Evolutionary conservation across 1,140 invertebrate species (phyloP), one percentile per base, ranked within the genome.

Genomic region (Megathymus violae): DNA sequence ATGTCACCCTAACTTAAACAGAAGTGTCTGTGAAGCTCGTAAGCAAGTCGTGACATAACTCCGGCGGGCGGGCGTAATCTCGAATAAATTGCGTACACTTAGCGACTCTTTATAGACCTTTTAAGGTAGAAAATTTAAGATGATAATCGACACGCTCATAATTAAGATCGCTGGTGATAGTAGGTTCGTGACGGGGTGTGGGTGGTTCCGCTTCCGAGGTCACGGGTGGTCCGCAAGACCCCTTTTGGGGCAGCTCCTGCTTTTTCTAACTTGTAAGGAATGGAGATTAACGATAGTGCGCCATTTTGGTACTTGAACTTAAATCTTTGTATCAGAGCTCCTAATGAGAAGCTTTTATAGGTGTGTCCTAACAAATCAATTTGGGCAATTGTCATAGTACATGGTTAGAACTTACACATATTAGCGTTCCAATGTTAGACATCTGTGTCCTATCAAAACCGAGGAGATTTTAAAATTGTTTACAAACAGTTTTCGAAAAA

Each of bases 41-140:
- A 75, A 70, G 64, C 71, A 51, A 78, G 78, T 90, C 88, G 88
- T 90, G 88, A 89, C 85, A 88, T 82, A 84, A 84, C 76, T 76
- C 61, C 65, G 65, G 56, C 75, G 70, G 74, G 80, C 73, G 75
- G 74, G 75, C 71, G 80, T 82, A 90, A 89, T 90, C 88, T 89
- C 68, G 79, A 73, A 88, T 88, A 89, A 86, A 88, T 88, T 90
- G 84, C 85, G 85, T 91, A 89, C 78, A 85, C 80, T 88, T 82
- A 82, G 82, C 71, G 80, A 84, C 86, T 87, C 84, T 89, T 90
- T 91, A 90, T 85, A 85, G 82, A 89, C 86, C 85, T 88, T 89
- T 89, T 91, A 89, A 84, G 86, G 86, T 80, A 89, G 81, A 86
- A 84, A 88, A 88, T 90, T 89, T 80, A 78, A 88, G 88, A 89